These are phyloP conservation scores for Meiosimyza platycephala DNA, from an alignment of 2,888 invertebrate species.

Conservation along the genomic window DNA sequence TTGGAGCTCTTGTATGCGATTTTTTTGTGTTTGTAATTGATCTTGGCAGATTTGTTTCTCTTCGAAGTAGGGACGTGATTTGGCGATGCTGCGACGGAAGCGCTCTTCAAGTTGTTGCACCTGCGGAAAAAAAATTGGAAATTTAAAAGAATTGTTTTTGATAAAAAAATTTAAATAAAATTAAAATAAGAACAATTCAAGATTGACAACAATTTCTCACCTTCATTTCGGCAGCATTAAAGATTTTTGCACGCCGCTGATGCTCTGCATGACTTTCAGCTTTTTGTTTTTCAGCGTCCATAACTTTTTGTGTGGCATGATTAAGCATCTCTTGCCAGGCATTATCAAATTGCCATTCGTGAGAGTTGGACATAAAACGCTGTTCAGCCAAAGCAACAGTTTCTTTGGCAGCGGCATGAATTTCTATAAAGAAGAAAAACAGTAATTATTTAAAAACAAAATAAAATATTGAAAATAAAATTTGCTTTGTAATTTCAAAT, in stretches of 20 bases:
- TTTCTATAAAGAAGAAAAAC: slow-evolving; percentile 69
- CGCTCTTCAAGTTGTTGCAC: slow-evolving; percentile 85
- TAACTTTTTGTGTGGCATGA: slow-evolving; percentile 94
- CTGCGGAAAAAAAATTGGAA: slow-evolving; percentile 58
- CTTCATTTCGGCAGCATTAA: slow-evolving; percentile 84
- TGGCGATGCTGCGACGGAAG: slow-evolving; percentile 82
- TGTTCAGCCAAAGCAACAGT: slow-evolving; percentile 92
- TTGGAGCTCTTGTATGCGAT: slow-evolving; percentile 84
- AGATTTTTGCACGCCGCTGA: slow-evolving; percentile 82
- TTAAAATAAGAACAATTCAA: too few relatives aligned
- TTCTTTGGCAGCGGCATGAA: slow-evolving; percentile 93
- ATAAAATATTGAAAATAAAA: slow-evolving; percentile 10
- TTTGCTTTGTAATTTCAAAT: slow-evolving; percentile 40
- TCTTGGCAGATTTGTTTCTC: slow-evolving; percentile 88
- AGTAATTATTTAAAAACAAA: not conserved
- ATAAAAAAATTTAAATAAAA: too few relatives aligned
- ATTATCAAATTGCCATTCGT: slow-evolving; percentile 83
- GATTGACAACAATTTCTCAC: too few relatives aligned
- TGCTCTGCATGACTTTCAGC: slow-evolving; percentile 90
- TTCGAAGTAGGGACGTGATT: slow-evolving; percentile 91
- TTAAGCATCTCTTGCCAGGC: slow-evolving; percentile 98
- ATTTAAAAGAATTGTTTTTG: slow-evolving; percentile 1
- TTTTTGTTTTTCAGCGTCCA: slow-evolving; percentile 92
- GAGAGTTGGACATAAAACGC: slow-evolving; percentile 70
- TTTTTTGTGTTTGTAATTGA: slow-evolving; percentile 86